These are phyloP conservation scores for Papio anubis DNA, from an alignment of 2,113 vertebrate species.

Conservation along the genomic window DNA sequence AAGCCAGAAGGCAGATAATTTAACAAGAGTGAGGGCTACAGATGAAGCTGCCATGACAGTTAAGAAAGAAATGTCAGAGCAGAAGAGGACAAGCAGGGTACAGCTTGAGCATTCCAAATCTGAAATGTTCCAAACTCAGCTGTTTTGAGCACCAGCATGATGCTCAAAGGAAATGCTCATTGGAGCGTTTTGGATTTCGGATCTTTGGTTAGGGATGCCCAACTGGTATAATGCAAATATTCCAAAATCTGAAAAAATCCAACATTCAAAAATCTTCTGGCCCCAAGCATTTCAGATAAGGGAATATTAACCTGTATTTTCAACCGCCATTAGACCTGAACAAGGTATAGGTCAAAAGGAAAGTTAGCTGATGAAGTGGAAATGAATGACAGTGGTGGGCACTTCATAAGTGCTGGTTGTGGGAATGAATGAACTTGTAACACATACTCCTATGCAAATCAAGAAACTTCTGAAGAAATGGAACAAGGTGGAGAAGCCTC, in stretches of 20 bases:
- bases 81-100: neutral
- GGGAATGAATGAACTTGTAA: neutral
- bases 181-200: neutral
- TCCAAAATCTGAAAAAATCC: neutral
- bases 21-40: neutral
- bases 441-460: neutral
- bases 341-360: neutral
- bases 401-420: neutral
- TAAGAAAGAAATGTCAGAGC: neutral
- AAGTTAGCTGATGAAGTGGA: neutral
- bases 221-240: neutral
- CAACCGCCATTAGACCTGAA: neutral
- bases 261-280: neutral
- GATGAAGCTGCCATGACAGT: neutral
- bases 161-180: neutral
- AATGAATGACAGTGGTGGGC: neutral
- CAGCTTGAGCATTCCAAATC: neutral
- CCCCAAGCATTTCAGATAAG: neutral
- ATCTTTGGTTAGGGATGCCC: neutral
- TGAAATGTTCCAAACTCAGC: neutral
- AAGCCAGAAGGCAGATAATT: neutral
- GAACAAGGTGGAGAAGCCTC: no score
- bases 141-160: neutral
- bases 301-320: neutral
- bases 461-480: no score